phyloP scores from a whole-genome alignment of 37 sponge, comb jelly and placozoan species.

The Aplysina aerophoba region DNA sequence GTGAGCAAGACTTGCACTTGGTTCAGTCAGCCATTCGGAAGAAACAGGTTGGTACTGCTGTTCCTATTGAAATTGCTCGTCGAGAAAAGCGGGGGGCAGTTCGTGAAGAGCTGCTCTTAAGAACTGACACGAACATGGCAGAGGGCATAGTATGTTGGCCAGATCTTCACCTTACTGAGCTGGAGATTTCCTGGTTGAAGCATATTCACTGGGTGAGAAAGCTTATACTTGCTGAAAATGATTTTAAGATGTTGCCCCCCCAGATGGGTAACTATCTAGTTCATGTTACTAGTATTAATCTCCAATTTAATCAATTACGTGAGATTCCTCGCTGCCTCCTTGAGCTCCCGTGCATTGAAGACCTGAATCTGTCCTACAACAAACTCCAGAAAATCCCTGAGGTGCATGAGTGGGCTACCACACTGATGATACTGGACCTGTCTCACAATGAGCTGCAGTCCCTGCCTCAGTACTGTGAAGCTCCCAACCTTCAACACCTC shows the following conservation, averaged over 20 bases:
- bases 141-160: conserved; percentile 74
- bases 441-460: conserved; percentile 72
- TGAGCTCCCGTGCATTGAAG: conserved; percentile 75
- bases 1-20: conserved; percentile 50
- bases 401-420: conserved; percentile 70
- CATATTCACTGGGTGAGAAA: conserved; percentile 78
- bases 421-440: conserved; percentile 76
- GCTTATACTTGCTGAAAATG: conserved; percentile 73
- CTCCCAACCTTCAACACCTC: conserved; percentile 70
- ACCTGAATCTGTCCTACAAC: conserved; percentile 85
- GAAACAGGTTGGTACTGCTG: conserved; percentile 68
- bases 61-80: conserved; percentile 84
- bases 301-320: conserved; percentile 71
- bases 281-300: conserved; percentile 60
- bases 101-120: conserved; percentile 73
- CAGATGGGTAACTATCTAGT: conserved; percentile 74
- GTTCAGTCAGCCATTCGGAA: conserved; percentile 54
- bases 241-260: conserved; percentile 59
- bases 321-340: conserved; percentile 76
- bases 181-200: conserved; percentile 74
- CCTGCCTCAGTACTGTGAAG: conserved; percentile 66
- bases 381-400: conserved; percentile 74
- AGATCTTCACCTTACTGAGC: conserved; percentile 59
- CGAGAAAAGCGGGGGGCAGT: conserved; percentile 36
- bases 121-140: conserved; percentile 74